Evolutionary conservation across 2,888 invertebrate genomes (phyloP), one percentile per base, ranked within the genome.

Genomic region (Orchestes rusci): DNA sequence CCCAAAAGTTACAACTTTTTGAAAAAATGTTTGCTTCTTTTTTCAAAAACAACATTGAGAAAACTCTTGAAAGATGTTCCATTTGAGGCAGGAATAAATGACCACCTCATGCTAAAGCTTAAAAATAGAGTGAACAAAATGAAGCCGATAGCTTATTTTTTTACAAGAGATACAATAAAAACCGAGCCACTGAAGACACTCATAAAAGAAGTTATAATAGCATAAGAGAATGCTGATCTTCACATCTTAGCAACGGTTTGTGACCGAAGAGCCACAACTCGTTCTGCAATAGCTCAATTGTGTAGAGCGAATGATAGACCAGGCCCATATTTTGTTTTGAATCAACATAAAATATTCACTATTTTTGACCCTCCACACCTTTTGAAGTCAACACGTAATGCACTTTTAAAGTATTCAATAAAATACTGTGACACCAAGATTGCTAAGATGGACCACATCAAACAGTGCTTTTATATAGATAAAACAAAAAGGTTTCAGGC

Each of bases 141-240:
- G 27, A 27, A 47, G 31, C 47, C 47, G 2, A 17, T 45, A 3
- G 45, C 27, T 7, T 23, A 7, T 23, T 7, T 23, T n/a, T n/a
- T n/a, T n/a, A n/a, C n/a, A n/a, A n/a, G n/a, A n/a, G n/a, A n/a
- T n/a, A n/a, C n/a, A n/a, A n/a, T n/a, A n/a, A n/a, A n/a, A n/a
- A n/a, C n/a, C n/a, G n/a, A n/a, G n/a, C n/a, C n/a, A n/a, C n/a
- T n/a, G n/a, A n/a, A n/a, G n/a, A 8, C 27, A 7, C 27, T 23
- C 10, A 23, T 23, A 8, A 23, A 23, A 23, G 27, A 23, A 7
- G 10, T 23, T 10, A 23, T 23, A 23, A 23, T 23, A 8, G 27
- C 27, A 8, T 23, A 8, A 10, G 27, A n/a, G n/a, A n/a, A n/a
- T n/a, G n/a, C n/a, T n/a, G n/a, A n/a, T n/a, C n/a, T n/a, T n/a